Evolutionary conservation across 1,140 invertebrate genomes (phyloP), one percentile per base, ranked within the genome.

Genomic region (Zaprionus camerounensis): DNA sequence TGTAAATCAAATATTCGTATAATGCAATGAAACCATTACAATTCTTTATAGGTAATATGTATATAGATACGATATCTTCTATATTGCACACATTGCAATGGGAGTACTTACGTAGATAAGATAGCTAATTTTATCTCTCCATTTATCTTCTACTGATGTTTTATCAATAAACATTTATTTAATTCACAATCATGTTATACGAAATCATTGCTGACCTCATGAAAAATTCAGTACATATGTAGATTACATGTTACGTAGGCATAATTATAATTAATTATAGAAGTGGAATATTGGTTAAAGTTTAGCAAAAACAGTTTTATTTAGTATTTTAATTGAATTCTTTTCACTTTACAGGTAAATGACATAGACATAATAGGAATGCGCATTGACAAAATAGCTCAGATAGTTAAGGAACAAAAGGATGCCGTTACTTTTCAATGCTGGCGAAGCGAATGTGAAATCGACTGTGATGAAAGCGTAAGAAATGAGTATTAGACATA

Each of bases 311-410:
- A 2, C 12, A 5, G 7, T 65, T 65, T 28, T 44, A 20, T 24
- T 66, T 17, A 17, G 9, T 41, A 51, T 38, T 57, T 49, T 59
- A 22, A 34, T 5, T 13, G n/a, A 38, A 15, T 46, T 38, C 28
- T 26, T 56, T 3, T 53, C 55, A 13, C 67, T 5, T 22, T 62
- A 24, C 63, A 92, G 87, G 94, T 96, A n/a, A 94, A 95, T 66
- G 94, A 94, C 3, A 92, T 93, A 20, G 95, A 96, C 80, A 87
- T 96, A 34, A 72, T 96, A 38, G 95, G 95, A 13, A 81, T 94
- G 36, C 92, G 93, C 31, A 94, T 96, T 56, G 93, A 93, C 11
- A 94, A 95, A 51, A 93, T 96, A 3, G 94, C 95, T 5, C 88
- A 91, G 66, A 84, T 95, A 41, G 94, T 95, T 20, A 94, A 93